Evolutionary conservation across 2,797 vertebrate species (phyloP), one percentile per base, ranked within the genome.

Genomic region (Aselliscus stoliczkanus): DNA sequence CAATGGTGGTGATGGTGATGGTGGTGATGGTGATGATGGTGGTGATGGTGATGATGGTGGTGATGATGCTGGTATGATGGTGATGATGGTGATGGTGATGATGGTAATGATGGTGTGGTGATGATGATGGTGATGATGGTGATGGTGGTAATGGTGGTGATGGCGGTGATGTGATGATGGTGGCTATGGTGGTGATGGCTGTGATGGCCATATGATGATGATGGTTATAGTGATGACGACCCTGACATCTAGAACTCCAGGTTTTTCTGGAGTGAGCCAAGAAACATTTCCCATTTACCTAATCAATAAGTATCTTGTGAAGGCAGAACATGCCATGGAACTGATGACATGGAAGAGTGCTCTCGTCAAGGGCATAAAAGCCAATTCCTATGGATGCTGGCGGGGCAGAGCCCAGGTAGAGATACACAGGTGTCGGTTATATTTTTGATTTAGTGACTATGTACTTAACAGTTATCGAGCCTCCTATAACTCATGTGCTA

Each of bases 91-190:
- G 21, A n/a, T n/a, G n/a, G n/a, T n/a, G n/a, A 10, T 39, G 65
- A 4, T 67, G 65, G 7, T 67, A 34, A 11, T 21, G 34, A 21
- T 69, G 65, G 9, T 39, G 21, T 12, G 34, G 5, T 69, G 62
- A 18, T 34, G 62, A 2, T 65, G 62, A n/a, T 34, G 31, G 6
- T 42, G 2, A 11, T 15, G 25, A 4, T 72, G 39, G 15, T 18
- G 70, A 2, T 18, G 39, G 1, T 6, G 29, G 10, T 17, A n/a
- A 31, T 10, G 25, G 2, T 1, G 6, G 27, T 5, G 23, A 11
- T 27, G 21, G 7, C 31, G 34, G 3, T 25, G 21, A 27, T 2
- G 4, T 7, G 44, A 21, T 21, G 25, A 2, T 2, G 6, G 15
- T 4, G 29, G 13, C 25, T 27, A 12, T 29, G 9, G 17, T 0